Evolutionary conservation across 2,888 invertebrate genomes (phyloP).

Genomic region (Cerceris ruficornis): DNA sequence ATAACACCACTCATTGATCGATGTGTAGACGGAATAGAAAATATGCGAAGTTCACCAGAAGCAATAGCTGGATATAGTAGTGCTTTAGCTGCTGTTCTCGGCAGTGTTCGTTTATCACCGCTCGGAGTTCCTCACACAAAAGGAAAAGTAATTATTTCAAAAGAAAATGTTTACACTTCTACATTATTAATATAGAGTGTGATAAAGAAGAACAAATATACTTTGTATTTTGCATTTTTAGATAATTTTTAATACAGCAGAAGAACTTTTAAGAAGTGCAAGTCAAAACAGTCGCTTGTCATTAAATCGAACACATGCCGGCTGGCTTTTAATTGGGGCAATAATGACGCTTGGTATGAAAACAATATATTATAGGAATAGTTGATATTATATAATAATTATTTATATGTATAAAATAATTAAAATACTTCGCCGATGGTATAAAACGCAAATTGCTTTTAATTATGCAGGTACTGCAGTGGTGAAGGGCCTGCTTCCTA

Average conservation of each 20-base stretch:
- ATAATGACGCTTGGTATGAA: conserved; percentile 94
- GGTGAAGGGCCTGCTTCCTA: conserved; percentile 94
- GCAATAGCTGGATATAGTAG: conserved; percentile 96
- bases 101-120: conserved; percentile 94
- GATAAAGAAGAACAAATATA: background rate
- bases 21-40: conserved; percentile 94
- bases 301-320: conserved; percentile 96
- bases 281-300: conserved; percentile 98
- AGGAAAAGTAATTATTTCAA: conserved; percentile 88
- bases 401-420: background rate
- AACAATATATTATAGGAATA: background rate
- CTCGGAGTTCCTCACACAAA: conserved; percentile 98
- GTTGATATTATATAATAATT: conserved; percentile 20
- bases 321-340: conserved; percentile 98
- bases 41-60: conserved; percentile 93
- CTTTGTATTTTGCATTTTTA: conserved; percentile 67
- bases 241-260: conserved; percentile 97
- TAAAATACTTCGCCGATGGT: background rate
- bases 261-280: conserved; percentile 97
- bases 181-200: background rate
- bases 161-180: background rate
- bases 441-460: background rate
- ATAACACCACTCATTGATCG: conserved; percentile 96
- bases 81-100: conserved; percentile 96
- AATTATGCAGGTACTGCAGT: conserved; percentile 89